Conservation (phyloP, 1,140 invertebrate species). For the Drosophila tsacasi region DNA sequence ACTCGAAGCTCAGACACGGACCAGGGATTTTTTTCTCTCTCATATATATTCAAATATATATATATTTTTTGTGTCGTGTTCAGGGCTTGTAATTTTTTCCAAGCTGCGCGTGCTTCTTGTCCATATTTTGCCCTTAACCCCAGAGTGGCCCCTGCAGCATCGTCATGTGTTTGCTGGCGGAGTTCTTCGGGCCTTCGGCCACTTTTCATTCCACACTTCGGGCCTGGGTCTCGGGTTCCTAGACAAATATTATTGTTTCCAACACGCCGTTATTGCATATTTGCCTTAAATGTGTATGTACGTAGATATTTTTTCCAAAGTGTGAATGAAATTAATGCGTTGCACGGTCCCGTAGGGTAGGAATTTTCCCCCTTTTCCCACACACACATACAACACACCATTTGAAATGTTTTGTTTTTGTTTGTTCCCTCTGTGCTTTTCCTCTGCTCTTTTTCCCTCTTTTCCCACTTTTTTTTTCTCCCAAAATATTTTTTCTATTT, state of each 20-base stretch:
- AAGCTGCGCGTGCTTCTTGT: conserved; percentile 64
- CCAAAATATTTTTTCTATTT: conserved; percentile 47
- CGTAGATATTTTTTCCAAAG: conserved; percentile 67
- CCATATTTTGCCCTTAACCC: conserved; percentile 40
- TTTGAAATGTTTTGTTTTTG: conserved; percentile 67
- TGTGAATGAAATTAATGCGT: conserved; percentile 84
- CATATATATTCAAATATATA: neutral
- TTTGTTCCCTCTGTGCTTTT: conserved; percentile 45
- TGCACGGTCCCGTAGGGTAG: conserved; percentile 58
- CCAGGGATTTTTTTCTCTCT: conserved; percentile 24
- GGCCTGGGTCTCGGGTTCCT: conserved; percentile 58
- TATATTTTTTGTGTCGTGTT: conserved; percentile 3
- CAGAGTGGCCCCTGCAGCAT: conserved; percentile 41
- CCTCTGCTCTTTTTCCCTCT: neutral
- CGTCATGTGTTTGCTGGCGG: conserved; percentile 21
- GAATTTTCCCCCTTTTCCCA: conserved; percentile 65
- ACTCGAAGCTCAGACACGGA: conserved; percentile 28
- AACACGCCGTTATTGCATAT: conserved; percentile 82
- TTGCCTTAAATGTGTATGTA: conserved; percentile 70
- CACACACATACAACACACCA: conserved; percentile 55
- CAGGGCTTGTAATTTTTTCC: conserved; percentile 32
- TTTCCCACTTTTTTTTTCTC: neutral
- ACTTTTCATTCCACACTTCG: conserved; percentile 33
- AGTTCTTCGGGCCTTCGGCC: conserved; percentile 6
- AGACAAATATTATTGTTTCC: conserved; percentile 84